Conservation (phyloP, 2,888 invertebrate genomes). For the Strigamia transsilvanica region DNA sequence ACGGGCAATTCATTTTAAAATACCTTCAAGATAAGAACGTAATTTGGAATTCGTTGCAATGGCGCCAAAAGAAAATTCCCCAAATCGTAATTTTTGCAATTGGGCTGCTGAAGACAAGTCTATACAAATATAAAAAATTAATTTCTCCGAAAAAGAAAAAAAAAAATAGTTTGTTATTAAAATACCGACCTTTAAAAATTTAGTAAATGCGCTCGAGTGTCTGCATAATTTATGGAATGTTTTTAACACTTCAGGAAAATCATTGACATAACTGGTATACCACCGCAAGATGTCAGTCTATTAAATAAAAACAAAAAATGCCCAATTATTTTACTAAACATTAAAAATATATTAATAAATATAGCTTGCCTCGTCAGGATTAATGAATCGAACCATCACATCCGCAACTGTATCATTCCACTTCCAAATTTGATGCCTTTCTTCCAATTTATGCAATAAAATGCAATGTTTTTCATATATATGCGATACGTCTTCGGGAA, state of each 20-base stretch:
- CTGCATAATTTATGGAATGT: constrained; percentile 64
- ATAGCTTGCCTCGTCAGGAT: constrained; percentile 57
- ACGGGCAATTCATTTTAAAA: neutral
- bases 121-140: constrained; percentile 36
- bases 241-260: constrained; percentile 65
- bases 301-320: constrained; percentile 52
- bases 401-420: constrained; percentile 64
- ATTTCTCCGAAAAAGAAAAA: neutral
- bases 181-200: constrained; percentile 63
- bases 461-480: constrained; percentile 65
- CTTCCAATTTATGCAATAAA: constrained; percentile 64
- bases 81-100: constrained; percentile 63
- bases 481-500: constrained; percentile 64
- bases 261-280: constrained; percentile 65
- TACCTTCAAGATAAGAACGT: constrained; percentile 56
- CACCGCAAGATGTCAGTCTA: constrained; percentile 63
- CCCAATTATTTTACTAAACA: neutral
- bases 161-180: neutral
- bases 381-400: constrained; percentile 62
- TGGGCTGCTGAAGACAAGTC: constrained; percentile 60
- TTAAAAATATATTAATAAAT: neutral
- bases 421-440: constrained; percentile 63
- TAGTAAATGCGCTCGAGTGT: constrained; percentile 63
- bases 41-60: constrained; percentile 65
- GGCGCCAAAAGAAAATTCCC: constrained; percentile 65